Conservation (phyloP, 2,888 invertebrate species). For the Cacoxenus indagator region DNA sequence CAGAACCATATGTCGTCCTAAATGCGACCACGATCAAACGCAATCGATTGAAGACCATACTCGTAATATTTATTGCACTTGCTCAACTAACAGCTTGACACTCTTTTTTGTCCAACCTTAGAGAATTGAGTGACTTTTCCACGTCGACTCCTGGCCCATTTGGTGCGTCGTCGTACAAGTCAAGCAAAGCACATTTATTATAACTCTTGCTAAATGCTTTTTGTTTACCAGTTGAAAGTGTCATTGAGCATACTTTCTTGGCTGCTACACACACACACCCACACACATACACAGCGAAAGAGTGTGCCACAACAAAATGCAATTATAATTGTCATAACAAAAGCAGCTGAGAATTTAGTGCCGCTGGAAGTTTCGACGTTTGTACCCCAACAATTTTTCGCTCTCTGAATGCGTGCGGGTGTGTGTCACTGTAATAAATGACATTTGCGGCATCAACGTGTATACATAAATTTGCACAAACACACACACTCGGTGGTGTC, state of each 20-base stretch:
- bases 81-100: too few species aligned
- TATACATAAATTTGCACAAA: constrained; percentile 55
- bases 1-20: too few species aligned
- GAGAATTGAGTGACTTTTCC: too few species aligned
- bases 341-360: constrained; percentile 61
- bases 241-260: neutral
- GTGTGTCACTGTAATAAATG: constrained; percentile 60
- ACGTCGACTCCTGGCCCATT: too few species aligned
- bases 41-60: too few species aligned
- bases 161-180: too few species aligned
- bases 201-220: constrained; percentile 2
- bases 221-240: neutral
- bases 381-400: constrained; percentile 12
- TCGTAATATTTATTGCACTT: too few species aligned
- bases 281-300: neutral
- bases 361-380: constrained; percentile 51
- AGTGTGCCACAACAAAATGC: constrained; percentile 36
- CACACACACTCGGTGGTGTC: neutral
- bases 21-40: too few species aligned
- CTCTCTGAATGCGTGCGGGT: constrained; percentile 31
- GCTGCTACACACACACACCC: neutral
- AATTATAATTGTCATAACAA: constrained; percentile 64
- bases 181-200: neutral
- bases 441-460: constrained; percentile 61
- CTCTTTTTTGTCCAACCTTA: too few species aligned